Base-by-base conservation (phyloP, 2,888 invertebrate species). In the Lasioglossum malachurum region DNA sequence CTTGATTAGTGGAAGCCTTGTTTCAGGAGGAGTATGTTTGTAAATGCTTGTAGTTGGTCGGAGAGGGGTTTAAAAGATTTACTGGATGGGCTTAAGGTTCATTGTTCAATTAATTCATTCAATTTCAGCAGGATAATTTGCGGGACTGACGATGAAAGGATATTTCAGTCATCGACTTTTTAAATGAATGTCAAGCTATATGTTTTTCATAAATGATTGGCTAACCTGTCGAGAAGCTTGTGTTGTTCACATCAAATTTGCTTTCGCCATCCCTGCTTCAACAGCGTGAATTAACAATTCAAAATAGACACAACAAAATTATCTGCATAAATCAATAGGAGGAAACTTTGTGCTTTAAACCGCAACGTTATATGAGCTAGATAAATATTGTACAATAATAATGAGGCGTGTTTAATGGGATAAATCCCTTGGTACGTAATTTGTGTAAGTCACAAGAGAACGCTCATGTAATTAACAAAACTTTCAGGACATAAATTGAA, bases 361-460 rank as follows among this genome's bases (percentile, higher is more conserved):
- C 27, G 14, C 2, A 31, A 27, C 16, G 64, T 31, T 64, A 2
- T 7, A 64, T 31, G 27, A 31, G n/a, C 64, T 64, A 64, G 64
- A 64, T 31, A 64, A 64, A 64, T 64, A 64, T 64, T 64, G 31
- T 64, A 31, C 31, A 31, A 31, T 31, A 64, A 64, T 64, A 64
- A 64, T 64, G 16, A 16, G 64, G 31, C 16, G 64, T 31, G 64
- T 31, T 64, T 64, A 31, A 64, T 64, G 7, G 64, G 64, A 64
- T 14, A 64, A 16, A 64, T 16, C 64, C 31, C 64, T 64, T 16
- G 31, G 31, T 14, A 64, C 16, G 31, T 31, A 64, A 64, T 64
- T 64, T 64, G 64, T 31, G 31, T 31, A 16, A 64, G 27, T 64
- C 64, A 31, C 64, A 16, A 31, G 64, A 64, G 64, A 7, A 27